Evolutionary conservation across 2,888 invertebrate species (phyloP), one percentile per base, ranked within the genome.

Genomic region (Mythimna ferrago): DNA sequence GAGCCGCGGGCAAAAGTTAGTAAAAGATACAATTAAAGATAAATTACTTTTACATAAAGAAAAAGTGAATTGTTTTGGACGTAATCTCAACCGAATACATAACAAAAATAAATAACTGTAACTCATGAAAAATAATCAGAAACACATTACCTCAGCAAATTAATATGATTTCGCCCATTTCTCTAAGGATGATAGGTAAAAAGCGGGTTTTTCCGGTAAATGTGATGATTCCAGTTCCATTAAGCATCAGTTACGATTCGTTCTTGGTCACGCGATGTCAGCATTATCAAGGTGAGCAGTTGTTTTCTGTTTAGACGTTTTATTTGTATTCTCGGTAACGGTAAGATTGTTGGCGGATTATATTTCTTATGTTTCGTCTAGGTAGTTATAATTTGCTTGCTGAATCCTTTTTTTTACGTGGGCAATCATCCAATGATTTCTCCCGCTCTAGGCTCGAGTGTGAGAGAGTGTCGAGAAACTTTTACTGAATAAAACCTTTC

Each of bases 241-340:
- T 95, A 95, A 92, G 93, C 93, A 93, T 94, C 94, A 90, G 95
- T 94, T 93, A 93, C 93, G 91, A 93, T 95, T 94, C 92, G 92
- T 92, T 94, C 92, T 88, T 79, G 87, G 93, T 92, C 96, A 96
- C 95, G 96, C 96, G 94, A 96, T 94, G 91, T 88, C 91, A 89
- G 92, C 95, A 95, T 95, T 96, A 95, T 90, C 89, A 90, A 87
- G 80, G 88, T 87, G 87, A 89, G 82, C 86, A 91, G 88, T 88
- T 89, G 85, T 89, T 92, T 89, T 87, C 83, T 88, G 72, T 83
- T 84, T 88, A 71, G 67, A 66, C 66, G 66, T 2, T 56, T 73
- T 79, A 81, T 81, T 79, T 63, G 54, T 71, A 65, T 78, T 73
- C 66, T 66, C 10, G 58, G 38, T 57, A 67, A 58, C 14, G 60